phyloP scores from a whole-genome alignment of 1,140 invertebrate genomes.

The Anoplophora glabripennis region DNA sequence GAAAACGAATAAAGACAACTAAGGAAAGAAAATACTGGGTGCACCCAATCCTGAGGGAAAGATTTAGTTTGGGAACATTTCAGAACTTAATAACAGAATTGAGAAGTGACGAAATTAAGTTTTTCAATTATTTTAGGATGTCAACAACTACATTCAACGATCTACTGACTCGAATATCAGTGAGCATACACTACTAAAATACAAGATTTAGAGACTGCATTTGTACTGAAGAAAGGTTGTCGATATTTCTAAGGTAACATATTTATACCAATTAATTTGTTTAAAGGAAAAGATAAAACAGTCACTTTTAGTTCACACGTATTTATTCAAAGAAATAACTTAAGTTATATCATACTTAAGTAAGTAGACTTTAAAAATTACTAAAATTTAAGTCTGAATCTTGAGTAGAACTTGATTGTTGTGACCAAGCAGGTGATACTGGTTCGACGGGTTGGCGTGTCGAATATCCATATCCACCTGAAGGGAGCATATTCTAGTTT shows the following conservation, averaged over 20 bases:
- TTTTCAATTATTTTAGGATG: no score
- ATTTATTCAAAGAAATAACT: conserved; percentile 2
- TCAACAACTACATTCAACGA: no score
- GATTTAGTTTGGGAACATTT: no score
- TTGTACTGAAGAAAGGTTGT: not conserved
- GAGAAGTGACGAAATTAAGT: no score
- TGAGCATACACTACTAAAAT: not conserved
- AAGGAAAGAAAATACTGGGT: no score
- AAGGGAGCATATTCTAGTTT: no score
- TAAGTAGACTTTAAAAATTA: not conserved
- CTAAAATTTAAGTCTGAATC: not conserved
- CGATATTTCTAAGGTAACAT: conserved; percentile 1
- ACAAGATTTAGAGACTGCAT: not conserved
- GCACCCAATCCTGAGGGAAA: no score
- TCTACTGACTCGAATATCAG: no score
- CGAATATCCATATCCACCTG: no score
- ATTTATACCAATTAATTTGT: not conserved
- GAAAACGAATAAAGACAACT: no score
- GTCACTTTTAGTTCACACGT: not conserved
- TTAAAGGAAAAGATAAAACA: not conserved
- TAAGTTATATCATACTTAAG: not conserved
- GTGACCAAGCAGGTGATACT: not conserved
- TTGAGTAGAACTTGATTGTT: conserved; percentile 5
- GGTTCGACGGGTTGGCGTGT: no score
- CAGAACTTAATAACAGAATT: no score